Base-by-base conservation (phyloP, 2,797 vertebrate genomes). In the Pristis pectinata region DNA sequence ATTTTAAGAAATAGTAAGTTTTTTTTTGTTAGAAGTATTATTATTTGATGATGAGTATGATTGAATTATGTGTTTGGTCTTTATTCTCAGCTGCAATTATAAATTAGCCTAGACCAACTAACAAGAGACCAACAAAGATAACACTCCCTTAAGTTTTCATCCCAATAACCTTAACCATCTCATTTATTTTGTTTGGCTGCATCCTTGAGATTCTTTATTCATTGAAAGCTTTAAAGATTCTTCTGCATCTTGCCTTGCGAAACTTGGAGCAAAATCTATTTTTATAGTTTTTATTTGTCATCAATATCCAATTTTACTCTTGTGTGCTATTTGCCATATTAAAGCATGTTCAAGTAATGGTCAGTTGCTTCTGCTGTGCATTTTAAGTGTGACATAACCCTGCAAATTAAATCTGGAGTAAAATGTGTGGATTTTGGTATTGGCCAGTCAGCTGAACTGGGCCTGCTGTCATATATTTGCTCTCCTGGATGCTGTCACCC, bases 1-100 rank as follows among this genome's bases (percentile, higher is more conserved):
- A 96, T 97, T 76, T 96, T 96, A 79, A 97, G 97, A 83, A 98
- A 98, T 94, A 98, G 99, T 99, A 96, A 97, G 95, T 30, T 2
- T 5, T 87, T 96, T 59, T 53, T 80, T 77, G 27, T n/a, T 27
- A 24, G 2, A 37, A 80, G 11, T 91, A 59, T 53, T 59, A 53
- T 82, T n/a, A 49, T 49, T 49, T 27, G 95, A 19, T 76, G 76
- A 34, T 37, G 27, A n/a, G 80, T 1, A 0, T 22, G 80, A 89
- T 59, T 74, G 72, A 49, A 17, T 91, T 91, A 64, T 6, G 82
- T 83, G 30, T 64, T 91, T 83, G 0, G 53, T 83, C 76, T 82
- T 44, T 49, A 82, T 82, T 27, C 80, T 82, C 19, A 1, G 5
- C 24, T 44, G 53, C 53, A 59, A 59, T n/a, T 87, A 9, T 2